phyloP scores from a whole-genome alignment of 2,888 invertebrate genomes.

The Yponomeuta cagnagella region DNA sequence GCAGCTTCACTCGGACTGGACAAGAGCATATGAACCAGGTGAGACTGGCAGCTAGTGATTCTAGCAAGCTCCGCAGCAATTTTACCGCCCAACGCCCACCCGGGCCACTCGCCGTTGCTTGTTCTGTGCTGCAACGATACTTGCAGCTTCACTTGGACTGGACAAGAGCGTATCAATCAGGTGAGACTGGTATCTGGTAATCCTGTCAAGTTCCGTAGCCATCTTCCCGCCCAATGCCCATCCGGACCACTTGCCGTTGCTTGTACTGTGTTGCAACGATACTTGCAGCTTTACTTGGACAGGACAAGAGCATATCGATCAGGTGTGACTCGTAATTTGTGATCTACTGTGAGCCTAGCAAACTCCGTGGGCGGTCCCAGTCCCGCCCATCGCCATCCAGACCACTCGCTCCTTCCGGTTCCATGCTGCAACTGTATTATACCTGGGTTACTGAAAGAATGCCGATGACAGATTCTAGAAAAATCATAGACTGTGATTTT shows the following conservation, averaged over 20 bases:
- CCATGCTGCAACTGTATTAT: conserved; percentile 74
- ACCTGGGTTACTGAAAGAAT: too few relatives aligned
- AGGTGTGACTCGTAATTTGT: conserved; percentile 61
- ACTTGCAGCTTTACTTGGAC: conserved; percentile 99
- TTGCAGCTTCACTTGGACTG: conserved; percentile 99
- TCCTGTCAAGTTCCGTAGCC: conserved; percentile 70
- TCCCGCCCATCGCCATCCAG: conserved; percentile 89
- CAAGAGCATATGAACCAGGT: conserved; percentile 97
- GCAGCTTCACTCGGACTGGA: conserved; percentile 99
- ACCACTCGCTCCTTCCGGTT: conserved; percentile 94
- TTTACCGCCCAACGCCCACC: conserved; percentile 87
- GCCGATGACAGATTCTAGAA: too few relatives aligned
- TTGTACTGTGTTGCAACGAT: conserved; percentile 98
- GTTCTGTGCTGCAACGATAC: conserved; percentile 99
- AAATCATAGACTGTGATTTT: too few relatives aligned
- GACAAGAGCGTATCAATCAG: conserved; percentile 98
- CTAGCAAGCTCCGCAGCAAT: conserved; percentile 85
- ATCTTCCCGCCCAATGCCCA: conserved; percentile 89
- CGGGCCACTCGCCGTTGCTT: conserved; percentile 96
- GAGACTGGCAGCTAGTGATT: conserved; percentile 15
- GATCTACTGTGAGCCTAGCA: not conserved
- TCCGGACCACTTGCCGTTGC: conserved; percentile 95
- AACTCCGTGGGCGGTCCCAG: conserved; percentile 79
- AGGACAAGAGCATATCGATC: conserved; percentile 97
- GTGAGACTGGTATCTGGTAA: conserved; percentile 37